Base-by-base conservation (phyloP, 2,888 invertebrate species). In the Phragmatobia fuliginosa region DNA sequence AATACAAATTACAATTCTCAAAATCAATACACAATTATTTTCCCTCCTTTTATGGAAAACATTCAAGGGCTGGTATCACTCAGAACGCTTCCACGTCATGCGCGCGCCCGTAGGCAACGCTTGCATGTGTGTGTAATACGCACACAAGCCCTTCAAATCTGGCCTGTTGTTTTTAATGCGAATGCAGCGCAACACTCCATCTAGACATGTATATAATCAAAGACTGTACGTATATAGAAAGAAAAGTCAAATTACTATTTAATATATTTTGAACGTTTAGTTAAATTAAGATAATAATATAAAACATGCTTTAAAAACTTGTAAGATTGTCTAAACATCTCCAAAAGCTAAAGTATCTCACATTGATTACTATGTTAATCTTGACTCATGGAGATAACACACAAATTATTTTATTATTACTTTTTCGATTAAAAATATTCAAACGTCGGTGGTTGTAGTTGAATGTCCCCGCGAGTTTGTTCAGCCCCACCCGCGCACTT, bases 401-500 rank as follows among this genome's bases (percentile, higher is more conserved):
- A 2, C 2, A 36, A 62, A 28, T 16, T 4, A 25, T 2, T 52
- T 28, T 28, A 0, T 3, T 25, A 7, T 58, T 58, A 18, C n/a
- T n/a, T 66, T 38, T 66, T 31, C 7, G 7, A 59, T 59, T 58
- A 14, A 77, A 81, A 78, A 82, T 79, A 85, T 83, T 80, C 63
- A 76, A 86, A 91, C 87, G 84, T 77, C 63, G 68, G 60, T 31
- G 73, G 79, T 74, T 74, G 81, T 78, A 84, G 83, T 89, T 92
- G 93, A 74, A 87, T 87, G 92, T 91, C 94, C 95, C 92, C 95
- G 95, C 95, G 95, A 95, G 95, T 95, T 95, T 94, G 95, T 94
- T 94, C 94, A 93, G 94, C 94, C 94, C 94, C 94, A 92, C 94
- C 95, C 94, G 94, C 94, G 94, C 93, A 94, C 94, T 94, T 94